Percentiles rank a stretch among this genome's conserved stretches.
phyloP scores from a whole-genome alignment of 1,140 invertebrate species.

The Pantala flavescens region DNA sequence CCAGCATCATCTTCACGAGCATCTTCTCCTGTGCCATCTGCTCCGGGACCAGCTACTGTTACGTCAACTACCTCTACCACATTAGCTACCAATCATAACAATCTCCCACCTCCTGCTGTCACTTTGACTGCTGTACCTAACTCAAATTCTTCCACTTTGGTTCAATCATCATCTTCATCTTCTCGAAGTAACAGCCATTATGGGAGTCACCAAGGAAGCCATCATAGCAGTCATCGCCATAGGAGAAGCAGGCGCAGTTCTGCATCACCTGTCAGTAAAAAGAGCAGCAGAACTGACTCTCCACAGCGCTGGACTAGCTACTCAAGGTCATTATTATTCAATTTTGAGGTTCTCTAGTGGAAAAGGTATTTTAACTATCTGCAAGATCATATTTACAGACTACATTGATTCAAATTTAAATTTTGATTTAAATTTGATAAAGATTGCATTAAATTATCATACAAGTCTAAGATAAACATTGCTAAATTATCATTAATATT shows the following conservation, averaged over 20 bases:
- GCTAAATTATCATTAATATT: no score
- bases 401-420: no score
- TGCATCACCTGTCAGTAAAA: background rate
- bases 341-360: no score
- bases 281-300: background rate
- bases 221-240: conserved; percentile 1
- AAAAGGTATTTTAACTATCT: no score
- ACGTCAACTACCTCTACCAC: background rate
- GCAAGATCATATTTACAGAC: no score
- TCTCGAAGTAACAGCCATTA: conserved; percentile 5
- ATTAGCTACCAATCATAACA: background rate
- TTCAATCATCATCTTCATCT: background rate
- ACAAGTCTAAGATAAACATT: no score
- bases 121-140: background rate
- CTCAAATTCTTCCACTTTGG: background rate
- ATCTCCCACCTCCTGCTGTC: background rate
- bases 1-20: background rate
- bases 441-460: no score
- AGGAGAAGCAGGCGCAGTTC: background rate
- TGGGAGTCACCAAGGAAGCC: background rate
- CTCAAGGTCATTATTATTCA: background rate
- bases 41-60: background rate
- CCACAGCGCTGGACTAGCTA: background rate
- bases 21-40: background rate
- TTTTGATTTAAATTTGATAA: no score